These are phyloP conservation scores for Parthenolecanium corni DNA, from an alignment of 2,888 invertebrate species.

Conservation along the genomic window DNA sequence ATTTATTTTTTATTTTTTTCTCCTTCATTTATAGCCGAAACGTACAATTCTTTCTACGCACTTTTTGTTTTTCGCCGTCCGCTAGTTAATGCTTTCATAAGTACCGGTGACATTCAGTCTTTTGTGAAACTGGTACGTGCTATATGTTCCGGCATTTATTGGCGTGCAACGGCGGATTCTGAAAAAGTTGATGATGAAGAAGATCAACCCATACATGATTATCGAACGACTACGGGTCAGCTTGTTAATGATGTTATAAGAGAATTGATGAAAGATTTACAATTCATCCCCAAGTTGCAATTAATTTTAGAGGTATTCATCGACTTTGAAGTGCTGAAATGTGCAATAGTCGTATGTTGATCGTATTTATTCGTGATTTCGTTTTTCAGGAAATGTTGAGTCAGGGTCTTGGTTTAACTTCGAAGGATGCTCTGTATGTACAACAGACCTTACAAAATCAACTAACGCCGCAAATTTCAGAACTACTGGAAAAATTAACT, in stretches of 20 bases:
- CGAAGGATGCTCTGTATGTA: slow-evolving; percentile 48
- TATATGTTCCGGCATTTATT: slow-evolving; percentile 35
- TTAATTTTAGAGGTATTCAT: background rate
- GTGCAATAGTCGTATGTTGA: too few species aligned
- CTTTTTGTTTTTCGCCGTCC: slow-evolving; percentile 46
- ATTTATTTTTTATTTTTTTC: background rate
- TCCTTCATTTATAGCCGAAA: slow-evolving; percentile 36
- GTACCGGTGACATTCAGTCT: slow-evolving; percentile 50
- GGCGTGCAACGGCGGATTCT: slow-evolving; percentile 22
- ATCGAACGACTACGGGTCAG: slow-evolving; percentile 45
- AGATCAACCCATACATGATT: slow-evolving; percentile 35
- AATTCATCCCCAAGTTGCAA: slow-evolving; percentile 39
- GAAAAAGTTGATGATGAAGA: slow-evolving; percentile 36
- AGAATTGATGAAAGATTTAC: slow-evolving; percentile 40
- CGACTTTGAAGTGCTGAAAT: background rate
- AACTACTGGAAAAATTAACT: slow-evolving; percentile 50
- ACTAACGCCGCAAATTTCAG: slow-evolving; percentile 52
- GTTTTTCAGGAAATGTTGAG: slow-evolving; percentile 44
- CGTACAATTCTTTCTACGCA: slow-evolving; percentile 49
- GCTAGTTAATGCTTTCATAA: slow-evolving; percentile 47
- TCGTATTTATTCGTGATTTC: slow-evolving; percentile 40
- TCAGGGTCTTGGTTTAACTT: slow-evolving; percentile 52
- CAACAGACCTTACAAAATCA: slow-evolving; percentile 50
- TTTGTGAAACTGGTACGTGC: slow-evolving; percentile 50
- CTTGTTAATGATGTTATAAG: slow-evolving; percentile 46